These are phyloP conservation scores for Drosophila picticornis DNA, from an alignment of 2,888 invertebrate genomes.

Conservation along the genomic window DNA sequence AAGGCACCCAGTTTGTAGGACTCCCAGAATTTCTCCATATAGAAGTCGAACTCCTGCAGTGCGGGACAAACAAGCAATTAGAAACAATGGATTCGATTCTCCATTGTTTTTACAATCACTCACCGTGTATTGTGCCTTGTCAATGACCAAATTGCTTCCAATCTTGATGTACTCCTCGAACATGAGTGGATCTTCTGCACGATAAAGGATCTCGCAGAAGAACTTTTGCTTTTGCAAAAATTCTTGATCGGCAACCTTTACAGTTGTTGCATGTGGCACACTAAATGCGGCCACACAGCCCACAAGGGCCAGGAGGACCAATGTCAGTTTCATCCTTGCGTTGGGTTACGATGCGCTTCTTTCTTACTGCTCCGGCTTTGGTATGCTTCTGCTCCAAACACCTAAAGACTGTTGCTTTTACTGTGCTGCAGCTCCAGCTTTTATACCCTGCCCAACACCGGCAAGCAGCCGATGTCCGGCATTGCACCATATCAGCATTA, in stretches of 20 bases:
- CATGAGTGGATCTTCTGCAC: conserved; percentile 70
- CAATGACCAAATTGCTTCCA: conserved; percentile 59
- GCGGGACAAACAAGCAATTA: not conserved
- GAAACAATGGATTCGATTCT: not conserved
- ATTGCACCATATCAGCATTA: conserved; percentile 43
- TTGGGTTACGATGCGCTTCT: conserved; percentile 11
- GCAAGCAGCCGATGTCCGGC: conserved; percentile 12
- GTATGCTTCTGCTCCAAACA: conserved; percentile 65
- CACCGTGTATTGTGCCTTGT: conserved; percentile 71
- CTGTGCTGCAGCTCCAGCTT: conserved; percentile 34
- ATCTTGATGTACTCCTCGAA: conserved; percentile 81
- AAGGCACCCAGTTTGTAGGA: conserved; percentile 84
- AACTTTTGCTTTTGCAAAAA: conserved; percentile 78
- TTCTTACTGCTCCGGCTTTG: conserved; percentile 72
- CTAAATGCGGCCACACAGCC: conserved; percentile 74
- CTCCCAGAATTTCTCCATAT: conserved; percentile 80
- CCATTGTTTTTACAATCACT: conserved; percentile 10
- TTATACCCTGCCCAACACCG: conserved; percentile 55
- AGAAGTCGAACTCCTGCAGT: conserved; percentile 63
- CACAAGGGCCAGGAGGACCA: conserved; percentile 79
- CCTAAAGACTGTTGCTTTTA: conserved; percentile 80
- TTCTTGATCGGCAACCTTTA: conserved; percentile 73
- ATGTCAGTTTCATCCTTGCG: conserved; percentile 76
- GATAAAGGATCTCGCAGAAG: conserved; percentile 75
- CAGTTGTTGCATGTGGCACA: conserved; percentile 55